Conservation (phyloP, 2,797 vertebrate genomes). For the Trachops cirrhosus region DNA sequence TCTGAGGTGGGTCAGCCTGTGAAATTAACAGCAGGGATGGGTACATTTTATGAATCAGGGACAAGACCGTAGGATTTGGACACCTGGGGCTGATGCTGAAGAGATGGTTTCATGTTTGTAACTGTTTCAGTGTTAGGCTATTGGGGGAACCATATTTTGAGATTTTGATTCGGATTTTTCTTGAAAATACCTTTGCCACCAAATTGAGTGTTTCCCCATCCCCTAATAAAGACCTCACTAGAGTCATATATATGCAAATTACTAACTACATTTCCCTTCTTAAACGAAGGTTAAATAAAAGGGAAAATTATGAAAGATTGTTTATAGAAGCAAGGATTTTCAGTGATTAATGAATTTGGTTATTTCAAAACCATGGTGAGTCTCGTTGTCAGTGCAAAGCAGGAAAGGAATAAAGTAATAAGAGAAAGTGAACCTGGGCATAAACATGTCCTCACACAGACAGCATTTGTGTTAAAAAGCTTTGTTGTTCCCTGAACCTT, state of each 20-base stretch:
- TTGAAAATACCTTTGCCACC: constrained; percentile 13
- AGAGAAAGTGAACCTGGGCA: not conserved
- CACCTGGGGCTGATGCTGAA: not conserved
- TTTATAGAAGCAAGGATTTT: constrained; percentile 51
- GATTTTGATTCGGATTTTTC: constrained; percentile 18
- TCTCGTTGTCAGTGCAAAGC: not conserved
- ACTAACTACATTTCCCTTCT: constrained; percentile 49
- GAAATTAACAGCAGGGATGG: constrained; percentile 26
- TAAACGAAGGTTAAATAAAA: constrained; percentile 67
- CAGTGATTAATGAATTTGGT: constrained; percentile 38
- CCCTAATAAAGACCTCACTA: constrained; percentile 38
- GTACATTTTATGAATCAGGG: constrained; percentile 16
- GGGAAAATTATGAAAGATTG: constrained; percentile 48
- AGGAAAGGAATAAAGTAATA: not conserved
- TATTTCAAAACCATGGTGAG: constrained; percentile 32
- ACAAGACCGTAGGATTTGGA: not conserved
- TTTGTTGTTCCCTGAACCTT: constrained; percentile 30
- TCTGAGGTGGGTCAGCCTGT: constrained; percentile 31
- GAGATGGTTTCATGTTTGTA: not conserved
- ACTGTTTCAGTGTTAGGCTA: not conserved
- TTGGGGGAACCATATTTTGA: not conserved
- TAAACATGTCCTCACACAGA: not conserved
- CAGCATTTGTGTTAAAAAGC: not conserved
- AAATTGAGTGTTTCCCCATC: not conserved
- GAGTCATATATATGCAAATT: constrained; percentile 58